Percentiles rank a stretch among this genome's conserved stretches.
Conservation (phyloP, 2,113 vertebrate genomes). For the Pedetes capensis region DNA sequence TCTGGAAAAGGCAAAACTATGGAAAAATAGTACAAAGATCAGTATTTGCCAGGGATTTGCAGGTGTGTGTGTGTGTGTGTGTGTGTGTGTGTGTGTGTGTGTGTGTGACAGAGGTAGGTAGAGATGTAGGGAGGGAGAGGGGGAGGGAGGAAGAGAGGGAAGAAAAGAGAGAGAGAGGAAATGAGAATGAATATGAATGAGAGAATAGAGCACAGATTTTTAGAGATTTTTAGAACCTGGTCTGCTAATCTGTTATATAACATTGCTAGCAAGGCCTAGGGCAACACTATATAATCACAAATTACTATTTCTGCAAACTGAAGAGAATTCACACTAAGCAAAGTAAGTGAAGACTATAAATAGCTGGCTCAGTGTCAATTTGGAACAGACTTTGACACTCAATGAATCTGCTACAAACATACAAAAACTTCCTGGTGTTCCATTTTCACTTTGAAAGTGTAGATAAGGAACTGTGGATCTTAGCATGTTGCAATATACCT, state of each 20-base stretch:
- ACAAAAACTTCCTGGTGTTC: not conserved
- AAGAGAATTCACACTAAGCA: not conserved
- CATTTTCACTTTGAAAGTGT: not conserved
- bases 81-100: too few relatives aligned
- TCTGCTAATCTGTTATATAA: not conserved
- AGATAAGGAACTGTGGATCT: not conserved
- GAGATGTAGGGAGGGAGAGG: too few relatives aligned
- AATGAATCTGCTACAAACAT: not conserved
- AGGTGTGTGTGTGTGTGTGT: too few relatives aligned
- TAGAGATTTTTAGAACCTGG: not conserved
- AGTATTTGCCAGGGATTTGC: not conserved
- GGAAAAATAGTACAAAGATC: not conserved
- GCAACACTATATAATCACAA: not conserved
- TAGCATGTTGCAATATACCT: not conserved
- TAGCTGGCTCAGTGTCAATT: not conserved
- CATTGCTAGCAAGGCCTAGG: not conserved
- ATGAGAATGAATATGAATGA: too few relatives aligned
- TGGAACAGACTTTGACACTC: not conserved
- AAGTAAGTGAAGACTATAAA: slow-evolving; percentile 19
- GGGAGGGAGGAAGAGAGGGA: too few relatives aligned
- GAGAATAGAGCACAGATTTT: too few relatives aligned
- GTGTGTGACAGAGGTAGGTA: too few relatives aligned
- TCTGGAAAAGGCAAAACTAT: slow-evolving; percentile 13
- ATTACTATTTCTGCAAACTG: not conserved
- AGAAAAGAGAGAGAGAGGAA: too few relatives aligned